Percentiles rank a stretch among this genome's conserved stretches.
phyloP scores from a whole-genome alignment of 2,888 invertebrate species.

The Phorcus lineatus region DNA sequence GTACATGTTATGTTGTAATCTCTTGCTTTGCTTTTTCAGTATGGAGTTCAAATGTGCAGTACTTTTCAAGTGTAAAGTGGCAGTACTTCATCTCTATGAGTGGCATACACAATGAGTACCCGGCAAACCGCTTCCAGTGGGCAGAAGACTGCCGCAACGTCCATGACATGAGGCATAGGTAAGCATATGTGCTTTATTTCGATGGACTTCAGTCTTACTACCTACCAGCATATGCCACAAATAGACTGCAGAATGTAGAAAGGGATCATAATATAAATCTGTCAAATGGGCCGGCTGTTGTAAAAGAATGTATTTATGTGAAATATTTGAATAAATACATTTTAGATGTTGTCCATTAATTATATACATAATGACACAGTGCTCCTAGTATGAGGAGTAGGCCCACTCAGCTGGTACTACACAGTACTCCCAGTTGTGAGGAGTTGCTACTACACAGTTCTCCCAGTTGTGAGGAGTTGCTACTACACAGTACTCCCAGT shows the following conservation, averaged over 20 bases:
- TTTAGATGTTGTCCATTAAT: too few species aligned
- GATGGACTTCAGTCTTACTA: too few species aligned
- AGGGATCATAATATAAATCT: too few species aligned
- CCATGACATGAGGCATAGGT: constrained; percentile 74
- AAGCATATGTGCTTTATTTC: constrained; percentile 24
- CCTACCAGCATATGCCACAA: too few species aligned
- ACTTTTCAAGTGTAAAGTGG: constrained; percentile 77
- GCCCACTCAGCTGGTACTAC: neutral
- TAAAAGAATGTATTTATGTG: too few species aligned
- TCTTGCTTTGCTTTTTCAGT: constrained; percentile 64
- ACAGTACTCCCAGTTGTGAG: neutral
- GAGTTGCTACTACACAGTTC: neutral
- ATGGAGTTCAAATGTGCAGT: constrained; percentile 75
- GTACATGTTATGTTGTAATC: too few species aligned
- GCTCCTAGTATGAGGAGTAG: neutral
- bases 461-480: neutral
- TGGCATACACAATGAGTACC: constrained; percentile 77
- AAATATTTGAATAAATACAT: too few species aligned
- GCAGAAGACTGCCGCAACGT: constrained; percentile 64
- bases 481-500: neutral
- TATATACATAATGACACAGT: too few species aligned
- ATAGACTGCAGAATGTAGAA: too few species aligned
- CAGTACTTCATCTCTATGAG: constrained; percentile 78
- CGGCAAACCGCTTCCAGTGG: constrained; percentile 73
- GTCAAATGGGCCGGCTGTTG: too few species aligned